A percentile compares a stretch with the other conserved stretches of the same genome.
Conservation (phyloP, 2,113 vertebrate genomes). For the Spilogale gracilis region DNA sequence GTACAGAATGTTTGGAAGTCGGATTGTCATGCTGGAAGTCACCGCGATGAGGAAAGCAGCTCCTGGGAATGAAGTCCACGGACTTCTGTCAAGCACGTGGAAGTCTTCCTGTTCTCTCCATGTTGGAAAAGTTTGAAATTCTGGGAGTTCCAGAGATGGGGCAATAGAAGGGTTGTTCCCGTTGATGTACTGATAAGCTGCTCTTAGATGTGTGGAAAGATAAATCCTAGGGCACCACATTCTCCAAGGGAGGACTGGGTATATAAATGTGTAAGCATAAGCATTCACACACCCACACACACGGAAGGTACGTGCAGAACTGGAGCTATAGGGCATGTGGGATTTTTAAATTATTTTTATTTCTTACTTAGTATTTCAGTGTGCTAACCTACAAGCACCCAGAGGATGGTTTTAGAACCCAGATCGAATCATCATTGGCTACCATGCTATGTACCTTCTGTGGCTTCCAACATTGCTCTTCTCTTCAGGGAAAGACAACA, state of each 20-base stretch:
- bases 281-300: neutral
- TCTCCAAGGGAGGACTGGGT: neutral
- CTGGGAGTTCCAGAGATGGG: neutral
- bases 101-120: neutral
- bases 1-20: neutral
- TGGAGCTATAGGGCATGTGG: neutral
- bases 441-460: neutral
- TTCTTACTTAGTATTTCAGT: neutral
- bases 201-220: neutral
- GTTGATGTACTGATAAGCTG: neutral
- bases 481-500: neutral
- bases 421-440: neutral
- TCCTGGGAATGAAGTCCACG: slow-evolving; percentile 3
- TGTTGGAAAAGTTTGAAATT: neutral
- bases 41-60: neutral
- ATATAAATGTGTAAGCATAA: accelerated
- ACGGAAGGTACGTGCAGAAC: accelerated
- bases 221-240: neutral
- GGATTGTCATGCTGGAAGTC: neutral
- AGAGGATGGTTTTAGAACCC: neutral
- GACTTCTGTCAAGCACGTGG: neutral
- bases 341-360: neutral
- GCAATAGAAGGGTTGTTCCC: neutral
- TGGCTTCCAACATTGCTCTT: neutral
- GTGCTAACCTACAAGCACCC: neutral